Base-by-base conservation (phyloP, 2,797 vertebrate genomes). In the Sternotherus odoratus region DNA sequence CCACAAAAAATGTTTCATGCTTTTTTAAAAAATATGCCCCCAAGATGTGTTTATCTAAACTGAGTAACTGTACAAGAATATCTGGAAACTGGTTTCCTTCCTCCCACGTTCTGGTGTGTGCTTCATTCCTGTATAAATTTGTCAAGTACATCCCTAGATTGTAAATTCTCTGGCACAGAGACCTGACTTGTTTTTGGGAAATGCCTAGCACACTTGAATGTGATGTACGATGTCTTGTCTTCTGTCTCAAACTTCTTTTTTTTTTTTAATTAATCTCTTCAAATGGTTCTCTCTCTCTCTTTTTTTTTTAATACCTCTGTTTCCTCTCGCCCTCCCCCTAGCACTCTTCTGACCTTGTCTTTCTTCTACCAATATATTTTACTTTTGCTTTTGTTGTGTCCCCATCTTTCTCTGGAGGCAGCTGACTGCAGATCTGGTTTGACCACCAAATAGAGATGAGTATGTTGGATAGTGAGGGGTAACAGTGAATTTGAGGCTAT, bases 141-240 rank as follows among this genome's bases (percentile, higher is more conserved):
- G 16, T 9, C 0, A 0, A 19, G 26, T 77, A 46, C 85, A 91
- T 1, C 24, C 8, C 21, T 72, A 72, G 23, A 72, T 43, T 43
- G 24, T 72, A 24, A 74, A 11, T 24, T 43, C 39, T 46, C 39
- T 74, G 21, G 69, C 39, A 21, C 39, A 74, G 12, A 19, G 69
- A 43, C 21, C 23, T 43, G 19, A 39, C 24, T 30, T 0, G 0
- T 28, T 9, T 26, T 28, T 0, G 0, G 33, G 9, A 48, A 72
- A 39, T 50, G 12, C 75, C 15, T n/a, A 23, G 17, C 6, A 0
- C 0, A 0, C 1, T 5, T 69, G 54, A 8, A 1, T 28, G 1
- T 19, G 5, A 0, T 19, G 4, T 16, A 8, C 6, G 24, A 19
- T 54, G 50, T 24, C 8, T 12, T 33, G 26, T 72, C 77, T 33